Evolutionary conservation across 2,888 invertebrate species (phyloP).

Genomic region (Malthinus seriepunctatus): DNA sequence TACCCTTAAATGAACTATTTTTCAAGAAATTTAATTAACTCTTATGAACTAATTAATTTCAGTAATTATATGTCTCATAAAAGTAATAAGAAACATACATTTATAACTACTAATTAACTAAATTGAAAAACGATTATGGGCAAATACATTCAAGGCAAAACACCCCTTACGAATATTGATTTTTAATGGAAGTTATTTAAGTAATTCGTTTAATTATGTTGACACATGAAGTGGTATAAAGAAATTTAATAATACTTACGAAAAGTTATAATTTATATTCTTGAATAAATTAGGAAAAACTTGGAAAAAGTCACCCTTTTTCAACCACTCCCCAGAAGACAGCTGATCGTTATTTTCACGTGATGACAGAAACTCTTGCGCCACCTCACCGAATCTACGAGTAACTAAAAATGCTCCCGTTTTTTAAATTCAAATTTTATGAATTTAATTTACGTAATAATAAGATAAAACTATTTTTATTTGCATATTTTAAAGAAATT

Average conservation of each 20-base stretch:
- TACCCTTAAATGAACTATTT: background rate
- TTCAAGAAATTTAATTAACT: background rate
- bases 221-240: background rate
- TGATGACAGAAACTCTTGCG: conserved; percentile 37
- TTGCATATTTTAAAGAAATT: too few species aligned
- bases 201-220: background rate
- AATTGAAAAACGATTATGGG: background rate
- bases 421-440: background rate
- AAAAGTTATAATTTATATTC: background rate
- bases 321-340: conserved; percentile 54
- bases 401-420: background rate
- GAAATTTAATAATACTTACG: conserved; percentile 9
- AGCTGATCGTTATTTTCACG: conserved; percentile 56
- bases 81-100: too few species aligned
- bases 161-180: conserved; percentile 2
- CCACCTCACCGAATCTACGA: background rate
- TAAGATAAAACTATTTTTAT: background rate
- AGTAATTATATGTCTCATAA: too few species aligned
- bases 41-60: background rate
- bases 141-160: conserved; percentile 1
- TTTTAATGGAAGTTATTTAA: background rate
- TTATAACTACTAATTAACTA: background rate
- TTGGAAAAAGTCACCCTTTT: conserved; percentile 45
- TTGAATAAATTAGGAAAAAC: conserved; percentile 11
- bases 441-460: background rate